Conservation (phyloP, 2,797 vertebrate species). For the Hylomyscus alleni region DNA sequence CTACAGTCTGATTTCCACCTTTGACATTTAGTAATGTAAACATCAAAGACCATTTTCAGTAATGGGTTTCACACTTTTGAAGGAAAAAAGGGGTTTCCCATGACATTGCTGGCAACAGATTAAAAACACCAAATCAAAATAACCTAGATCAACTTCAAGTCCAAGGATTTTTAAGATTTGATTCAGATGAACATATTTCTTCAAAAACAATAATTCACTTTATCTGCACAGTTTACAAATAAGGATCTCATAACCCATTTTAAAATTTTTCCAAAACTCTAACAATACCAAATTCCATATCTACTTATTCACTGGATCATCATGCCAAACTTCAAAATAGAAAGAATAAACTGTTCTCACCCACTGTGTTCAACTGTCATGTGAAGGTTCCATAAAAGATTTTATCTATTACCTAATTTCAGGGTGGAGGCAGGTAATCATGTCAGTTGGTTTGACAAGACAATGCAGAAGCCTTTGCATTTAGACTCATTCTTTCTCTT, state of each 20-base stretch:
- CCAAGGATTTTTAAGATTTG: constrained; percentile 33
- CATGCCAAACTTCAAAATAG: neutral
- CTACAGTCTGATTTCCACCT: constrained; percentile 72
- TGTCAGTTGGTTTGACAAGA: neutral
- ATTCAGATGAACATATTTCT: constrained; percentile 49
- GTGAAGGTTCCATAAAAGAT: neutral
- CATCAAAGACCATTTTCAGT: constrained; percentile 75
- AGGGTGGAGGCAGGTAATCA: neutral
- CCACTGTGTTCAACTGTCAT: neutral
- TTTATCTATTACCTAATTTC: constrained; percentile 22
- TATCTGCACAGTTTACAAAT: neutral
- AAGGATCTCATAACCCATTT: constrained; percentile 19
- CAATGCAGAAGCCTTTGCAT: neutral
- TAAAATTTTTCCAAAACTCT: neutral
- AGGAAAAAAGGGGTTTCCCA: constrained; percentile 38
- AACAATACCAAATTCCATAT: constrained; percentile 11
- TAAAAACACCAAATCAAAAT: constrained; percentile 71
- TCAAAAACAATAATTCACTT: constrained; percentile 55
- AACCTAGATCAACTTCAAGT: constrained; percentile 56
- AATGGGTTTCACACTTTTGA: constrained; percentile 72
- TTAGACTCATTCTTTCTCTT: constrained; percentile 24
- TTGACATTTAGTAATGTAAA: constrained; percentile 79
- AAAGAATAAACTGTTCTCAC: neutral
- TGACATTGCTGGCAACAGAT: constrained; percentile 71
- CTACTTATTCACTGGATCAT: neutral